phyloP scores from a whole-genome alignment of 2,888 invertebrate genomes.

The Watsonalla cultraria region DNA sequence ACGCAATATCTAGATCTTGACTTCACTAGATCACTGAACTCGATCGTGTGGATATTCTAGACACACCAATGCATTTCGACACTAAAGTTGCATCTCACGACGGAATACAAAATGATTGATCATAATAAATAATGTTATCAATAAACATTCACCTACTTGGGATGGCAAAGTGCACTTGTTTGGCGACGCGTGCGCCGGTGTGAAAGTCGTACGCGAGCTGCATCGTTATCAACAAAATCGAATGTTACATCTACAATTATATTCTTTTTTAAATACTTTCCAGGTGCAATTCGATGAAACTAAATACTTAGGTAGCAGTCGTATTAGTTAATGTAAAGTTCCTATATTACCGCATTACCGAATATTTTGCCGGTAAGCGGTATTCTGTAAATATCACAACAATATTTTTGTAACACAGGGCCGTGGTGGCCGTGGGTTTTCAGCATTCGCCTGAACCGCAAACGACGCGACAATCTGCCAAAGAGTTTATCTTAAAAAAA shows the following conservation, averaged over 20 bases:
- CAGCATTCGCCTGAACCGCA: too few species aligned
- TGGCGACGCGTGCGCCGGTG: constrained; percentile 36
- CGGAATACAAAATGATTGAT: constrained; percentile 23
- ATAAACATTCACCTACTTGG: constrained; percentile 39
- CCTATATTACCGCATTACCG: too few species aligned
- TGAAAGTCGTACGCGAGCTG: constrained; percentile 58
- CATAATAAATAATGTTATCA: constrained; percentile 34
- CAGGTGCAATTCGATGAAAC: neutral
- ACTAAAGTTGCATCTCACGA: constrained; percentile 16
- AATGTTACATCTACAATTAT: too few species aligned
- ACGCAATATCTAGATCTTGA: neutral
- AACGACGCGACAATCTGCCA: too few species aligned
- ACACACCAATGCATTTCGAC: constrained; percentile 14
- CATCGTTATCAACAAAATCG: constrained; percentile 23
- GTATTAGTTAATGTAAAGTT: too few species aligned
- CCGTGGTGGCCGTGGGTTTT: too few species aligned
- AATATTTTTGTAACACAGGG: too few species aligned
- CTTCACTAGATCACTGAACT: neutral
- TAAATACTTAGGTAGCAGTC: neutral
- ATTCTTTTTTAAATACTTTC: too few species aligned
- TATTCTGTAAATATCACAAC: too few species aligned
- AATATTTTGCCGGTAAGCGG: too few species aligned
- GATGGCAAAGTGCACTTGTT: constrained; percentile 38
- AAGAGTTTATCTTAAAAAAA: too few species aligned
- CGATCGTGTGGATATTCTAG: constrained; percentile 12